Evolutionary conservation across 2,113 vertebrate species (phyloP).

Genomic region (Scomber colias): DNA sequence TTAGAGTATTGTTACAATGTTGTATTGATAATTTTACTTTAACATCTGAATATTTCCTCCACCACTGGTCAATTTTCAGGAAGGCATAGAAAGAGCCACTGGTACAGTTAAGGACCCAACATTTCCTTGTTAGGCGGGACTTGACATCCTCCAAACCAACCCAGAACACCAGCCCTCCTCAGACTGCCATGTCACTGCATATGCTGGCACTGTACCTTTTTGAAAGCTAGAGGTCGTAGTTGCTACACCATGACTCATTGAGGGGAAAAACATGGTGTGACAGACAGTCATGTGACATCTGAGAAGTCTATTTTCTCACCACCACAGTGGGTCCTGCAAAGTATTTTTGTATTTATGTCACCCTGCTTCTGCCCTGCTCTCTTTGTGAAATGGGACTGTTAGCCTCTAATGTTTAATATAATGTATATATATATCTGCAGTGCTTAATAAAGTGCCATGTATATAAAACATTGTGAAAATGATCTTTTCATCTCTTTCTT

Average conservation of each 20-base stretch:
- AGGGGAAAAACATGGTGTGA: not conserved
- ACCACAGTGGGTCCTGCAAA: not conserved
- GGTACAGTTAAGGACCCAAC: not conserved
- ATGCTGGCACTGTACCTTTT: not conserved
- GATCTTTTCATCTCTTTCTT: not conserved
- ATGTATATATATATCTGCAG: not conserved
- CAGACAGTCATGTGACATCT: slow-evolving; percentile 1
- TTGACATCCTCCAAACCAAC: not conserved
- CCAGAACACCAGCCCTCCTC: not conserved
- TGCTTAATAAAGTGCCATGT: not conserved
- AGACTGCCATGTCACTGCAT: not conserved
- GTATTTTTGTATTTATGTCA: not conserved
- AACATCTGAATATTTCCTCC: too few species aligned
- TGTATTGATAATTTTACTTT: too few species aligned
- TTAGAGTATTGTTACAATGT: too few species aligned
- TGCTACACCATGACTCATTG: not conserved
- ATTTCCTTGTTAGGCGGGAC: not conserved
- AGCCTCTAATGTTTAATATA: not conserved
- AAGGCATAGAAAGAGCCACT: too few species aligned
- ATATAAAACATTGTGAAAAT: not conserved
- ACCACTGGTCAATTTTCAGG: too few species aligned
- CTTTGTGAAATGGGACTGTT: not conserved
- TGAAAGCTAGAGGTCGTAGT: slow-evolving; percentile 62
- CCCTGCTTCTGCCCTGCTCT: not conserved
- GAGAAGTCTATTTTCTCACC: not conserved